Conservation (phyloP, 23 tunicate genomes). For the Halocynthia roretzi region DNA sequence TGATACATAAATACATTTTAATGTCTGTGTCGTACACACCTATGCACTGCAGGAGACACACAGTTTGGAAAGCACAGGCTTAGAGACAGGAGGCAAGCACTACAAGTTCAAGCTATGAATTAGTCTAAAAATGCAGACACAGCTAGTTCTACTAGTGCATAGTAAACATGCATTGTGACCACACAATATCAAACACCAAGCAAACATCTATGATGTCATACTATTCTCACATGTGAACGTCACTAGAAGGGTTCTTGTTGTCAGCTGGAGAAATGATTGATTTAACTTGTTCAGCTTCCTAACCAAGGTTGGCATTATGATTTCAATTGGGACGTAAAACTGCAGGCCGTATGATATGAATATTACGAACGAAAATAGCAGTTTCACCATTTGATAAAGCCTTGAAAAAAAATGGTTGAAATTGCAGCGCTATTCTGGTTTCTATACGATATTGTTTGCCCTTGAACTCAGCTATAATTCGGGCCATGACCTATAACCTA, state of each 20-base stretch:
- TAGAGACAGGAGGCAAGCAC: too few relatives aligned
- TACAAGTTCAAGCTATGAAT: too few relatives aligned
- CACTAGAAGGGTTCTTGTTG: not conserved
- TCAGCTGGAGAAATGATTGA: not conserved
- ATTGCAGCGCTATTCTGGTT: not conserved
- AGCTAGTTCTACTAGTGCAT: too few relatives aligned
- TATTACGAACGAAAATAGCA: conserved; percentile 35
- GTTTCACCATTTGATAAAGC: conserved; percentile 18
- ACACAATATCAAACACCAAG: not conserved
- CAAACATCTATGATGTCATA: conserved; percentile 2
- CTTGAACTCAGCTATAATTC: not conserved
- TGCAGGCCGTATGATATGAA: conserved; percentile 27
- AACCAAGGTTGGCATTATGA: conserved; percentile 14
- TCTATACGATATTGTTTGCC: not conserved
- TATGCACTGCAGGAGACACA: too few relatives aligned
- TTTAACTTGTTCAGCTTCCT: not conserved
- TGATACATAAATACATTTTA: too few relatives aligned
- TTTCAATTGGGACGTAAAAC: conserved; percentile 39
- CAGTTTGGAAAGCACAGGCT: too few relatives aligned
- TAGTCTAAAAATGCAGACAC: too few relatives aligned
- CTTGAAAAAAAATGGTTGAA: not conserved
- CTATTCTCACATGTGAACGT: conserved; percentile 22
- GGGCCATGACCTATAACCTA: not conserved
- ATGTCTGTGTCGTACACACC: too few relatives aligned
- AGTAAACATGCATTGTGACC: conserved; percentile 3